Base-by-base conservation (phyloP, 2,797 vertebrate genomes). In the Gallirallus australis region DNA sequence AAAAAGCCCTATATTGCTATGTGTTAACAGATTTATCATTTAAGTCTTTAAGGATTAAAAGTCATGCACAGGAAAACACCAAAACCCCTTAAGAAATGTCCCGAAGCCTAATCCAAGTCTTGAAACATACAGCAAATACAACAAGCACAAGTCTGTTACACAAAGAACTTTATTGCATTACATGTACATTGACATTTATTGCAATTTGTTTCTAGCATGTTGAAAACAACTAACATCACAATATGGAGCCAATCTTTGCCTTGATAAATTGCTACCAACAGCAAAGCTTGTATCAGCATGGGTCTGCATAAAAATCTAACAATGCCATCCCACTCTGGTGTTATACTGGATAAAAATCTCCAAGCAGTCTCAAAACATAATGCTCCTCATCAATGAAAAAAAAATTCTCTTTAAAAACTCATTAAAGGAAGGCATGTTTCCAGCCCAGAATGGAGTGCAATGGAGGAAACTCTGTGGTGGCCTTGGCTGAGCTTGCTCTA, bases 81-180 rank as follows among this genome's bases (percentile, higher is more conserved):
- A 64, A 88, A 94, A 45, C 4, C 9, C 20, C n/a, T 61, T 70
- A 35, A 81, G 75, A 86, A 81, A 83, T 39, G 33, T 65, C 75
- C 40, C 28, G 31, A 82, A 83, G 69, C 21, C 9, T 37, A 86
- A 82, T 21, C 45, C 61, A 86, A 57, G 6, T 63, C 60, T 70
- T 57, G 52, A 91, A 94, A 52, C 16, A 48, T 4, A 73, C 25
- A 92, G 52, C 37, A 94, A 93, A 86, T 13, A 93, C 37, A 89
- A 89, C 7, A 57, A 63, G 18, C 64, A 92, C n/a, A 66, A 21
- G 72, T 73, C 77, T 65, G 31, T 92, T 92, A 95, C 40, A 81
- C n/a, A 97, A 86, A 97, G 69, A 33, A 82, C 76, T 97, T 97
- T 94, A 97, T 92, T 97, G 90, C 66, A 93, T 92, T 77, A 72